These are phyloP conservation scores for Lumbricus terrestris DNA, from an alignment of 2,888 invertebrate genomes.

Conservation along the genomic window DNA sequence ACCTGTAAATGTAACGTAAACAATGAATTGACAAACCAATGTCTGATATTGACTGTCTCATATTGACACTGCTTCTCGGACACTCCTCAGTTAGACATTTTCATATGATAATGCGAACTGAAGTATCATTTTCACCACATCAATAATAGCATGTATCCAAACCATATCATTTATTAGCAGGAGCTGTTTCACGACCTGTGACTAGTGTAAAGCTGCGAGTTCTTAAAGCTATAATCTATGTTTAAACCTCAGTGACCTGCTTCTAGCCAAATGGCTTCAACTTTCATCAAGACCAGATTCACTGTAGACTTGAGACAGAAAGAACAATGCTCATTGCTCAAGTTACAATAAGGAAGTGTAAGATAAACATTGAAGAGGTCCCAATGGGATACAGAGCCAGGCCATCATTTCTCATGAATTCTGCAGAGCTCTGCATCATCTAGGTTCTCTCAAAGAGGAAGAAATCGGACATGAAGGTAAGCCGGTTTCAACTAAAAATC, in stretches of 20 bases:
- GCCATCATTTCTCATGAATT: neutral
- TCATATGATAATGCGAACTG: neutral
- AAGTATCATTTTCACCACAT: neutral
- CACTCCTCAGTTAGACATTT: no score
- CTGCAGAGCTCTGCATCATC: neutral
- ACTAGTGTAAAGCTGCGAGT: no score
- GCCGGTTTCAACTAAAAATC: neutral
- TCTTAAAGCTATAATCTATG: neutral
- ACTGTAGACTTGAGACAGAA: neutral
- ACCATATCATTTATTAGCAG: no score
- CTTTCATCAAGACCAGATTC: neutral
- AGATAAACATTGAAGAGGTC: no score
- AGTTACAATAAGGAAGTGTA: neutral
- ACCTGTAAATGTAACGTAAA: slow-evolving; percentile 61
- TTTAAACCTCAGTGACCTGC: neutral
- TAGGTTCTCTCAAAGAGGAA: neutral
- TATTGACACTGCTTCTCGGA: no score
- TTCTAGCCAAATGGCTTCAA: neutral
- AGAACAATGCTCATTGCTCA: neutral
- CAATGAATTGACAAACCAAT: neutral
- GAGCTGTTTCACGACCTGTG: no score
- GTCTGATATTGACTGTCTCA: no score
- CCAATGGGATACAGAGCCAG: neutral
- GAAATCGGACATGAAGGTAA: no score
- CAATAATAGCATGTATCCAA: no score